Percentiles rank a stretch among this genome's conserved stretches.
Conservation (phyloP, 2,113 vertebrate species). For the Dissostichus mawsoni region DNA sequence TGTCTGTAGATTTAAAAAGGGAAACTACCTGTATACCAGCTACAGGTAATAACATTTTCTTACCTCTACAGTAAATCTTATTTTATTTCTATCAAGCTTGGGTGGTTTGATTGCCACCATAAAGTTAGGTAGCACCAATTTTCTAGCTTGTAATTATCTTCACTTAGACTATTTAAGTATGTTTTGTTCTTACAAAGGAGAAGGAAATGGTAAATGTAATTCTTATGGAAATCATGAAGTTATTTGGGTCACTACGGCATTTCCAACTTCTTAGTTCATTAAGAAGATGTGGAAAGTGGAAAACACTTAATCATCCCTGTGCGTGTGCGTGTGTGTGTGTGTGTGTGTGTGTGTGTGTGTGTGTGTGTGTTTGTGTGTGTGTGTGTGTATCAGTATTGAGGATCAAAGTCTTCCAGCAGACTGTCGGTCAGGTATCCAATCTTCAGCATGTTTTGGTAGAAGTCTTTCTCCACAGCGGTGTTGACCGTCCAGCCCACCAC, state of each 20-base stretch:
- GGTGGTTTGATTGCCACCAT: neutral
- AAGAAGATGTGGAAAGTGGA: neutral
- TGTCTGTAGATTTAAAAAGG: conserved; percentile 21
- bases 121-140: conserved; percentile 32
- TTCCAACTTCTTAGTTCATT: neutral
- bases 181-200: neutral
- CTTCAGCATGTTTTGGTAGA: conserved; percentile 86
- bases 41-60: conserved; percentile 14
- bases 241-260: neutral
- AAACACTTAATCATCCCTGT: neutral
- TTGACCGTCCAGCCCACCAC: conserved; percentile 95
- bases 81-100: neutral
- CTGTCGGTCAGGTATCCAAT: conserved; percentile 93
- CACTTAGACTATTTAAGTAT: neutral
- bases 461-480: conserved; percentile 90
- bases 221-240: neutral
- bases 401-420: conserved; percentile 90
- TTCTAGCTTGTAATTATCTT: neutral
- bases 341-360: neutral
- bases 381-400: conserved; percentile 82
- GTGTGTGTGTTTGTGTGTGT: neutral
- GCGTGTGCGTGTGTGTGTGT: neutral
- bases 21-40: conserved; percentile 42
- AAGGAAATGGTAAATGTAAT: neutral
- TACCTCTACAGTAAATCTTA: conserved; percentile 2